Evolutionary conservation across 2,888 invertebrate genomes (phyloP), one percentile per base, ranked within the genome.

Genomic region (Dorcus parallelipipedus): DNA sequence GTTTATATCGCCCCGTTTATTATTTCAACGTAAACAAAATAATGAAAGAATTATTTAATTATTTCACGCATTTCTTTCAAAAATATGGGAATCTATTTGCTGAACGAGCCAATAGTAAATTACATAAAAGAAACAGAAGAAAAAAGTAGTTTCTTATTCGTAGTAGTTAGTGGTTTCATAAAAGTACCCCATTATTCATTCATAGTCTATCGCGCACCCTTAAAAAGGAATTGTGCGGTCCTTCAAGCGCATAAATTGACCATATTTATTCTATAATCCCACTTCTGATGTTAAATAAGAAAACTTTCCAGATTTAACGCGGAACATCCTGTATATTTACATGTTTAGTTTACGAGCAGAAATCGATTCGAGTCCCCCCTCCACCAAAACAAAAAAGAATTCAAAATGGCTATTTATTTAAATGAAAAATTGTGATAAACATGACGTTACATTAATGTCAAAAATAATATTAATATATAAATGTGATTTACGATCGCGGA

Each of bases 141-240:
- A 41, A 10, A 41, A 10, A 43, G 43, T 43, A 45, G 45, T 45
- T 23, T 45, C 20, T 20, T 45, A 45, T 45, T 45, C 45, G 45
- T 20, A 45, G 17, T 45, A 45, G 45, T 45, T 45, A 45, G 45
- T 45, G 45, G 45, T 20, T 17, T 23, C 17, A 45, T 45, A 20
- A 45, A 45, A 45, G 45, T 45, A 45, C 17, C 17, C 17, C 17
- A 45, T 45, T 45, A 45, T 45, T 45, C 45, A 45, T 45, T 45
- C 45, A 45, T 45, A 45, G 45, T 45, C 45, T 45, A 45, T 45
- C 45, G 45, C 45, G 45, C 45, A 45, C 45, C 45, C 45, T 45
- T 45, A 45, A 23, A 45, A 45, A 45, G 6, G 20, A 20, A 45
- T 45, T 45, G 45, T 23, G 45, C 23, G 17, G 45, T 10, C 17